Evolutionary conservation across 2,113 vertebrate species (phyloP).

Genomic region (Malaclemys terrapin): DNA sequence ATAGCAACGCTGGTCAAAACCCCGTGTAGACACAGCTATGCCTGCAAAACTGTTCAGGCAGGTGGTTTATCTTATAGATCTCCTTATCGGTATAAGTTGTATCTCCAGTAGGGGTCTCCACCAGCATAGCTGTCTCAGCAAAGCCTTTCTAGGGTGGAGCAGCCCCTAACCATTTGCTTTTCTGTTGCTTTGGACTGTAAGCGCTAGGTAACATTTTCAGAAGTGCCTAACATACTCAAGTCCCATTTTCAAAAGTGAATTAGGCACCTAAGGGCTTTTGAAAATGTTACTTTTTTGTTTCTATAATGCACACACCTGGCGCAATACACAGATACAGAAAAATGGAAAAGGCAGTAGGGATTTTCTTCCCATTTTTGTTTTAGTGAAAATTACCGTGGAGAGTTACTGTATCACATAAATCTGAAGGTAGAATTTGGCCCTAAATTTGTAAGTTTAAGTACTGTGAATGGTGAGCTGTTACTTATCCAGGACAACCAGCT

Average conservation of each 20-base stretch:
- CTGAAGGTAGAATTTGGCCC: background rate
- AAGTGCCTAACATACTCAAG: background rate
- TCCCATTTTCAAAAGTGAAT: background rate
- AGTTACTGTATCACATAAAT: background rate
- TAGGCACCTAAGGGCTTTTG: background rate
- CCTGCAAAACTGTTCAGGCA: background rate
- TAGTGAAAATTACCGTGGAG: background rate
- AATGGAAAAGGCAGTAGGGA: background rate
- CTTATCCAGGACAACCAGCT: background rate
- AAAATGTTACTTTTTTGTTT: background rate
- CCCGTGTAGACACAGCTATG: background rate
- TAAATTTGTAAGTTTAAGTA: background rate
- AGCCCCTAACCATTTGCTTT: background rate
- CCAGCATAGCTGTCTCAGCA: background rate
- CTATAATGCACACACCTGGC: background rate
- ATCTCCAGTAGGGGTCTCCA: background rate
- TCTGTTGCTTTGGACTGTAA: background rate
- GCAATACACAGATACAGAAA: background rate
- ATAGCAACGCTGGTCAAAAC: background rate
- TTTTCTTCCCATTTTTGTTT: background rate
- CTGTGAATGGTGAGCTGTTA: background rate
- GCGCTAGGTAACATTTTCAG: too few relatives aligned
- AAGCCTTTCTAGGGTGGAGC: background rate
- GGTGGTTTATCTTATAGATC: background rate
- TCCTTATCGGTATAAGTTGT: background rate